A percentile compares a stretch with the other conserved stretches of the same genome.
These are phyloP conservation scores for Ciconia stormi DNA, from an alignment of 2,113 vertebrate species.

Conservation along the genomic window DNA sequence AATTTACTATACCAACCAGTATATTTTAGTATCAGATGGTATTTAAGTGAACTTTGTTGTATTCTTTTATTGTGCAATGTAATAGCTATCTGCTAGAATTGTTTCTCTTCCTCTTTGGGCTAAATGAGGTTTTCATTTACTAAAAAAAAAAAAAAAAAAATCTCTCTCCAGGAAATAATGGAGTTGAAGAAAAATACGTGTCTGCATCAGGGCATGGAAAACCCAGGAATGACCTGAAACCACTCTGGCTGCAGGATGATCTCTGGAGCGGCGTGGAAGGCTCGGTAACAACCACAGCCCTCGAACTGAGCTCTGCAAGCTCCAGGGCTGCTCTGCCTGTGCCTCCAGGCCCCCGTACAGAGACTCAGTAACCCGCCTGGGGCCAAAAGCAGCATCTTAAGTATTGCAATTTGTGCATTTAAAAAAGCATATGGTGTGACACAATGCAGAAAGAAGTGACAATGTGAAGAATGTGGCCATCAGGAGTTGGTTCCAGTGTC, in stretches of 20 bases:
- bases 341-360: neutral
- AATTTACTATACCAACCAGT: neutral
- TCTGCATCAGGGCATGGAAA: neutral
- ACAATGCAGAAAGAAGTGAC: neutral
- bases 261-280: fast-evolving
- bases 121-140: neutral
- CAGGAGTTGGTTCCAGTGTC: neutral
- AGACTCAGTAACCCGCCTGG: neutral
- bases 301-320: fast-evolving
- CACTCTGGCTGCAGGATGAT: neutral
- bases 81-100: neutral
- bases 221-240: neutral
- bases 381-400: neutral
- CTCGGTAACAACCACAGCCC: neutral
- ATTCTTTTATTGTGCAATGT: neutral
- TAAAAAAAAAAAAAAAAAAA: too few relatives aligned
- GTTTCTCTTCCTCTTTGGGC: neutral
- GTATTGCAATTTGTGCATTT: neutral
- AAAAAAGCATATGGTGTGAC: neutral
- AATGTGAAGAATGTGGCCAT: neutral
- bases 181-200: neutral
- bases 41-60: neutral
- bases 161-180: neutral
- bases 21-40: neutral
- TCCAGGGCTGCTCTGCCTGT: neutral